Evolutionary conservation across 2,888 invertebrate genomes (phyloP).

Genomic region (Leptopterna dolabrata): DNA sequence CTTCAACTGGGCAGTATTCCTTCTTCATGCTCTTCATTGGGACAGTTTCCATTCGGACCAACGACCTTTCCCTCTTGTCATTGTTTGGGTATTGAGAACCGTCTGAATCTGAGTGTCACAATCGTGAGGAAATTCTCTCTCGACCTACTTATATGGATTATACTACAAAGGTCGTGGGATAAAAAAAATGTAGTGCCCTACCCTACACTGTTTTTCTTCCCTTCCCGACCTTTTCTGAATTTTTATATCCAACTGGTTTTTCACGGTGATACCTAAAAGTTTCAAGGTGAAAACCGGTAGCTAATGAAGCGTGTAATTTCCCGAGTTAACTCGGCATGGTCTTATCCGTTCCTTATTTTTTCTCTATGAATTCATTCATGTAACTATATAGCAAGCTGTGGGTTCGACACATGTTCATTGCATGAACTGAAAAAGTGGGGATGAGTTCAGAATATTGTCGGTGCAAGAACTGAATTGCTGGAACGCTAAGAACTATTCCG

Average conservation of each 20-base stretch:
- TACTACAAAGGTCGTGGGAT: neutral
- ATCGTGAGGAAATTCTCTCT: neutral
- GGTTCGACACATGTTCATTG: too few species aligned
- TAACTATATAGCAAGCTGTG: too few species aligned
- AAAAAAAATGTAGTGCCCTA: neutral
- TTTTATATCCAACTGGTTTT: neutral
- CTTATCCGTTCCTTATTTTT: neutral
- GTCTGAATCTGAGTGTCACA: neutral
- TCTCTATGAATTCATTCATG: too few species aligned
- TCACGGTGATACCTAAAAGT: neutral
- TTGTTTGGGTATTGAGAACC: neutral
- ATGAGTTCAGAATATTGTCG: too few species aligned
- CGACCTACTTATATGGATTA: slow-evolving; percentile 3
- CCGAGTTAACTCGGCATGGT: neutral
- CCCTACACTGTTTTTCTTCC: neutral
- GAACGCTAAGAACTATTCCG: too few species aligned
- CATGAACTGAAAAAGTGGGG: too few species aligned
- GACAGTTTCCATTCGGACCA: neutral
- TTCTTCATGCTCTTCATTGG: neutral
- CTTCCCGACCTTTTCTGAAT: neutral
- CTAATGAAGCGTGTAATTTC: neutral
- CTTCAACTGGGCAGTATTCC: neutral
- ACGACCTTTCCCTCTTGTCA: neutral
- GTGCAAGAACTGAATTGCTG: too few species aligned
- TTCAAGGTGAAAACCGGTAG: neutral